Evolutionary conservation across 2,113 vertebrate genomes (phyloP).

Genomic region (Phycodurus eques): DNA sequence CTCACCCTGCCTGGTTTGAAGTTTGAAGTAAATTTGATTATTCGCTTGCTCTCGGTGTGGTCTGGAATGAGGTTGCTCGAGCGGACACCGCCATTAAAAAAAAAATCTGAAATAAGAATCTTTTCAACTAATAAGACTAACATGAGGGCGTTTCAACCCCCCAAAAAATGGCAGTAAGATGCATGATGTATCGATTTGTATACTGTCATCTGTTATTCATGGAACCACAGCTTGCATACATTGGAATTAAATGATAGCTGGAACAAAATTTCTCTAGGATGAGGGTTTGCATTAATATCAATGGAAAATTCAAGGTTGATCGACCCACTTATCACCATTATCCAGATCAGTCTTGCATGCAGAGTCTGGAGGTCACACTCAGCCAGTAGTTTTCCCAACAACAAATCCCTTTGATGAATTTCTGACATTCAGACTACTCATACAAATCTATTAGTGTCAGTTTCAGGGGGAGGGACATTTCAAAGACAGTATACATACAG

Average conservation of each 20-base stretch:
- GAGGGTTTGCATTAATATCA: conserved; percentile 10
- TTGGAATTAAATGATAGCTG: conserved; percentile 14
- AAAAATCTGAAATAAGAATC: no score
- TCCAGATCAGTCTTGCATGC: conserved; percentile 24
- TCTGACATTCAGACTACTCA: not conserved
- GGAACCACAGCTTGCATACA: conserved; percentile 11
- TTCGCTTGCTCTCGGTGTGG: no score
- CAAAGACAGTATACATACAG: not conserved
- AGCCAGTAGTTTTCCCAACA: conserved; percentile 10
- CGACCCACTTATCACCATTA: conserved; percentile 28
- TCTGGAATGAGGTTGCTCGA: no score
- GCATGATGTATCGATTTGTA: no score
- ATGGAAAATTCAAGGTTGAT: conserved; percentile 6
- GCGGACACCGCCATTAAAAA: no score
- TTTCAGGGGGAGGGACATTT: conserved; percentile 9
- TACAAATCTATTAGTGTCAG: not conserved
- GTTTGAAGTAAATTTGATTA: no score
- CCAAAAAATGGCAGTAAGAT: no score
- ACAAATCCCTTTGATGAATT: conserved; percentile 5
- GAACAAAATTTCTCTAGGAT: conserved; percentile 9
- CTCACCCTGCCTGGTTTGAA: no score
- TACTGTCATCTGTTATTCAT: not conserved
- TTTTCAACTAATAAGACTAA: no score
- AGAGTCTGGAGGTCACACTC: conserved; percentile 9
- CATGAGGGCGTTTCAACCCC: no score